Conservation (phyloP, 2,113 vertebrate genomes). For the Myrmecophaga tridactyla region DNA sequence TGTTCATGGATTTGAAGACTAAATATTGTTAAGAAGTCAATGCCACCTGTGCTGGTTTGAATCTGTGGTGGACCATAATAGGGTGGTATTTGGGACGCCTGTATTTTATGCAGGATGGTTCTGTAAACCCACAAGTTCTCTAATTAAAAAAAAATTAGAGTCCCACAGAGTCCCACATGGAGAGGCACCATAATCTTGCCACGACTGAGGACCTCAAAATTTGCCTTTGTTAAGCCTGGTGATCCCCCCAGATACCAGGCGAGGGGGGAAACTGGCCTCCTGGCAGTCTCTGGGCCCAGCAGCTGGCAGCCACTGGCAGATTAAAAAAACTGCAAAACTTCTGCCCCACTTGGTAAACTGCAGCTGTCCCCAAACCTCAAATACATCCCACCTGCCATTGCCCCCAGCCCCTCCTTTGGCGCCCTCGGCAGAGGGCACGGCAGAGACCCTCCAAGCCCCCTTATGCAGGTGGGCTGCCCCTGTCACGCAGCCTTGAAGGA, state of each 20-base stretch:
- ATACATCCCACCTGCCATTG: background rate
- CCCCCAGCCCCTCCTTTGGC: background rate
- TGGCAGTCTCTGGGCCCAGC: background rate
- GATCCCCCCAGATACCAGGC: background rate
- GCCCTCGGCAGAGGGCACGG: too few species aligned
- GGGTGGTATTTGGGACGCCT: too few species aligned
- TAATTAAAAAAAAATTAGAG: background rate
- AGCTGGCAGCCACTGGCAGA: background rate
- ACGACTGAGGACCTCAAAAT: background rate
- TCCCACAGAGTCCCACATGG: background rate
- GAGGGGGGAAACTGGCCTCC: background rate
- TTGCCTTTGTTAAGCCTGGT: background rate
- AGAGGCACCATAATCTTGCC: background rate
- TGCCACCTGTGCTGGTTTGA: too few species aligned
- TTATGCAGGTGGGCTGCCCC: too few species aligned
- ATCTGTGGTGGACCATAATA: too few species aligned
- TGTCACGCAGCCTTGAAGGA: constrained; percentile 14
- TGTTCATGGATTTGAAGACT: too few species aligned
- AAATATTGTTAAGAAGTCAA: too few species aligned
- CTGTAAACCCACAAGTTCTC: too few species aligned
- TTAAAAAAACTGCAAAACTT: background rate
- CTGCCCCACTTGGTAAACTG: background rate
- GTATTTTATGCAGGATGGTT: too few species aligned
- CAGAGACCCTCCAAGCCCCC: background rate
- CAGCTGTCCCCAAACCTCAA: background rate